These are phyloP conservation scores for Bedellia somnulentella DNA, from an alignment of 2,888 invertebrate species.

Conservation along the genomic window DNA sequence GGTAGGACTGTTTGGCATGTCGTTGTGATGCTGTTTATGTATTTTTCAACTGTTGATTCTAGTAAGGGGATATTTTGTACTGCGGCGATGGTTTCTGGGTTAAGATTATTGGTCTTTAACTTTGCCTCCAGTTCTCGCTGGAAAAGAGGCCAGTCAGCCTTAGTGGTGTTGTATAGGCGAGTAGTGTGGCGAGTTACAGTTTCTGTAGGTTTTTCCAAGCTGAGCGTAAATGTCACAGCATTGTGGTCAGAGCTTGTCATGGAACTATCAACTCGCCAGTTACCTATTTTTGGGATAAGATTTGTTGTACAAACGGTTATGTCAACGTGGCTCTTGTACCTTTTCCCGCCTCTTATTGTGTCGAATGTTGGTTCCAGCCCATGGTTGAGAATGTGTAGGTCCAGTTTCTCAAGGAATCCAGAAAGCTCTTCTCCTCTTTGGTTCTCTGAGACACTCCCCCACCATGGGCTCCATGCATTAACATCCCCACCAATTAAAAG, in stretches of 20 bases:
- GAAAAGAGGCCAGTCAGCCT: slow-evolving; percentile 1
- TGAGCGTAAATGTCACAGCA: slow-evolving; percentile 11
- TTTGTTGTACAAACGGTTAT: slow-evolving; percentile 1
- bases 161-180: neutral
- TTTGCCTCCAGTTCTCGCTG: neutral
- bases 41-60: neutral
- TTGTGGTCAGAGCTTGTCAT: slow-evolving; percentile 12
- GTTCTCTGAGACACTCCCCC: slow-evolving; percentile 10
- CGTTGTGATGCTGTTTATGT: too few species aligned
- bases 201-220: slow-evolving; percentile 1
- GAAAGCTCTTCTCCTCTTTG: slow-evolving; percentile 7
- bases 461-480: slow-evolving; percentile 12
- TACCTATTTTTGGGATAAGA: neutral
- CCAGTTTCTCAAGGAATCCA: slow-evolving; percentile 6
- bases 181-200: neutral
- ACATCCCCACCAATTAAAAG: slow-evolving; percentile 11
- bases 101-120: neutral
- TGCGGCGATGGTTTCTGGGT: neutral
- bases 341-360: too few species aligned
- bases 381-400: slow-evolving; percentile 6
- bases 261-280: slow-evolving; percentile 4
- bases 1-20: too few species aligned
- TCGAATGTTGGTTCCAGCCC: slow-evolving; percentile 5
- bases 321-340: too few species aligned
- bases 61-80: neutral